Base-by-base conservation (phyloP, 2,888 invertebrate species). In the Cybosia mesomella region DNA sequence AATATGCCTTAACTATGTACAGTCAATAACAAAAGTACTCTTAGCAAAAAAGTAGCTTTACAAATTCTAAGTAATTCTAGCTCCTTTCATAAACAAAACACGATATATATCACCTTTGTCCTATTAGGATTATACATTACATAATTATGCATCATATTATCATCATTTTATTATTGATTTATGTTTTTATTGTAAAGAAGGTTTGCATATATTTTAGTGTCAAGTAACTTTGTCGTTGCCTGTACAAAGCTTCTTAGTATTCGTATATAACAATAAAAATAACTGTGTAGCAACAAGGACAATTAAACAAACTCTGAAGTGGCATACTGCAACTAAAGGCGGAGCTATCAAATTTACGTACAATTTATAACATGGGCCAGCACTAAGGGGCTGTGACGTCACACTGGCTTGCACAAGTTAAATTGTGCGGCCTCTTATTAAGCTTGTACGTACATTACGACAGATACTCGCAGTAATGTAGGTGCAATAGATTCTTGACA, bases 291-390 rank as follows among this genome's bases (percentile, higher is more conserved):
- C 49, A n/a, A 49, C 49, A 49, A 18, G n/a, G 49, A 49, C 49
- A 49, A 28, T 22, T 11, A 28, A 24, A 58, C 28, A n/a, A 34
- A 32, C 13, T 58, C 32, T 32, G 58, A 18, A 22, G 15, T 61
- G 66, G 67, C 60, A 68, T 58, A 58, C 49, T 80, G 73, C 75
- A 76, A 76, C 76, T 79, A 73, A 75, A 80, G 73, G 73, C 70
- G 75, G 72, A 81, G 83, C 82, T 80, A 84, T 84, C 54, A 64
- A 68, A 75, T 85, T 86, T 81, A 86, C 83, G 87, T 86, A 85
- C 86, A 87, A 87, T 88, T 88, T 87, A 79, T 74, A 73, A 73
- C 83, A 78, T 74, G 76, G 74, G 77, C 74, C 71, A 71, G 73
- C 72, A 77, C 81, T 83, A 83, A 83, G 85, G 76, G 82, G 73